Evolutionary conservation across 2,888 invertebrate species (phyloP), one percentile per base, ranked within the genome.

Genomic region (Pachliopta kotzebuea): DNA sequence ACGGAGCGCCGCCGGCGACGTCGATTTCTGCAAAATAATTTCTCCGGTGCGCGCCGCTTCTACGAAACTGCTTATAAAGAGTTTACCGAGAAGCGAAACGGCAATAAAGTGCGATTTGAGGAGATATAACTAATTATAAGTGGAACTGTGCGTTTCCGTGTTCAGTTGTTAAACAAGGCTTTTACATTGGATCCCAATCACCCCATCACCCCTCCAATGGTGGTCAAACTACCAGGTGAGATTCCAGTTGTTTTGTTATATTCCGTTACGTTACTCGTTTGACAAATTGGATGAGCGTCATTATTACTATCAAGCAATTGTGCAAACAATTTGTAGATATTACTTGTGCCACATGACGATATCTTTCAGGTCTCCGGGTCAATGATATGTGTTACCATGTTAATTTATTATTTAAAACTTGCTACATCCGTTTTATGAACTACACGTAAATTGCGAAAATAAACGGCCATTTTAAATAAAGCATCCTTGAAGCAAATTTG

Each of bases 161-260:
- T 83, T 79, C 76, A 79, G 81, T 82, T 83, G 83, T 77, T 76
- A 77, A 66, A 71, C 68, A 86, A 86, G 82, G 77, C 88, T 81
- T 88, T 87, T 90, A 91, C 85, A 88, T 91, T 91, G 91, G 91
- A 91, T 91, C 90, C 91, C 89, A 88, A 90, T 76, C 81, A 83
- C 76, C 84, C 83, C 67, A 73, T 74, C 74, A 78, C 85, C 85
- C 90, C 91, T 88, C 86, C 86, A 86, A 91, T 91, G 91, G 91
- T 91, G 90, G 91, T 90, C 74, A 90, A 89, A 82, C 86, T 91
- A 83, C 90, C 91, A 89, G 91, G 91, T 91, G 70, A 89, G 86
- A 74, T 65, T 64, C 17, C 62, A 26, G 24, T 66, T 61, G 55
- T 20, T 61, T 56, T 29, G 29, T 45, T 24, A 49, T 56, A 20